Base-by-base conservation (phyloP, 2,888 invertebrate species). In the Acheta domesticus region DNA sequence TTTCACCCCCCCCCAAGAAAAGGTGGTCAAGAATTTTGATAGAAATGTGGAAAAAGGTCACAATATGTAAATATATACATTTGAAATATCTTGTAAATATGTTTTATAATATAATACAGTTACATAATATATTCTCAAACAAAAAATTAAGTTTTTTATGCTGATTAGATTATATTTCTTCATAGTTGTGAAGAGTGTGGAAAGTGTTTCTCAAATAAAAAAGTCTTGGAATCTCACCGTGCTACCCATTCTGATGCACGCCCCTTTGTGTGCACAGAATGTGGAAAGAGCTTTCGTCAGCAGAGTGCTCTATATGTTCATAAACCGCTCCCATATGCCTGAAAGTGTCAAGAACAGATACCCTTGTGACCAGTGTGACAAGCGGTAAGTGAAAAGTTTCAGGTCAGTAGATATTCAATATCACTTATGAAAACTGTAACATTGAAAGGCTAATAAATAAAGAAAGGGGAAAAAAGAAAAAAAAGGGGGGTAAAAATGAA, bases 311-410 rank as follows among this genome's bases (percentile, higher is more conserved):
- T 91, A 74, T 86, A 88, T 82, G 87, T 89, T 78, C 91, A 91
- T 83, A 86, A n/a, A 88, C 75, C 86, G 89, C 74, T 89, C 89
- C 80, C 90, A 91, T 85, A 86, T 90, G 79, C 90, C 90, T 0
- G 89, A 88, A 23, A 89, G 89, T 80, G 85, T 90, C 82, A 90
- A 90, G 84, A 90, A 90, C 85, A 87, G 88, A 82, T 89, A 87
- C 84, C 89, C 88, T n/a, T 91, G 91, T 83, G 90, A 90, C 84
- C 88, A 89, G 81, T 91, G 91, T 83, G 89, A 89, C 80, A 91
- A 91, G 85, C 87, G 87, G 85, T 87, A 83, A 83, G 77, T 36
- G 36, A 36, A 36, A 36, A 8, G 36, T 8, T 36, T 36, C 5
- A 5, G 36, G 36, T 36, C 36, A 36, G 36, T 36, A 36, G 36